phyloP scores from a whole-genome alignment of 2,113 vertebrate genomes.

The Myotis lucifugus region DNA sequence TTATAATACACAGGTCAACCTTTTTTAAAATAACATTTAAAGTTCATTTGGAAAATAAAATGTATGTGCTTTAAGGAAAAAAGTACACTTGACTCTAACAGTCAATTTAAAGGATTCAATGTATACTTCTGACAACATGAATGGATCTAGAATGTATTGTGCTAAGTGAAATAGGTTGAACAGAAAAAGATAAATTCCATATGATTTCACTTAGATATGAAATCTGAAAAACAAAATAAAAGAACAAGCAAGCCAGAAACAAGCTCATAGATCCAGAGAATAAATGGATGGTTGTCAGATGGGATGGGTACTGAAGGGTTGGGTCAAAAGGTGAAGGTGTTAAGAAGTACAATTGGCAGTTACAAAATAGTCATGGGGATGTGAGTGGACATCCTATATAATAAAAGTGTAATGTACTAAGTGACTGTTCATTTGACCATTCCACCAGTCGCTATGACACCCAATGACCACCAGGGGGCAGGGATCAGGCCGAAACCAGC shows the following conservation, averaged over 20 bases:
- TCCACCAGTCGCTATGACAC: no score
- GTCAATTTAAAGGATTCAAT: background rate
- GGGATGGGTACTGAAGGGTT: background rate
- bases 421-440: no score
- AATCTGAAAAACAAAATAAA: background rate
- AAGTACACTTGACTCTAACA: background rate
- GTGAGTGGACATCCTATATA: background rate
- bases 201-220: background rate
- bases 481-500: no score
- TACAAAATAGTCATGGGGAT: background rate
- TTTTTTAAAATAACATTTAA: background rate
- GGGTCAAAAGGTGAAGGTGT: background rate
- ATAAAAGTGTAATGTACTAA: no score
- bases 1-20: background rate
- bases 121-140: background rate
- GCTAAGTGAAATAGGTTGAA: background rate
- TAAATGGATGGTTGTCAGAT: background rate
- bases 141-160: background rate
- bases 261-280: background rate
- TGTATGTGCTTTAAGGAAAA: background rate
- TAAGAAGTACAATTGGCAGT: background rate
- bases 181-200: background rate
- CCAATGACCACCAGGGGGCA: no score
- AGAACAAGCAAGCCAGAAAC: background rate
- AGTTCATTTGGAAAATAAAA: constrained; percentile 29